Conservation (phyloP, 1,140 invertebrate species). For the Apis cerana region DNA sequence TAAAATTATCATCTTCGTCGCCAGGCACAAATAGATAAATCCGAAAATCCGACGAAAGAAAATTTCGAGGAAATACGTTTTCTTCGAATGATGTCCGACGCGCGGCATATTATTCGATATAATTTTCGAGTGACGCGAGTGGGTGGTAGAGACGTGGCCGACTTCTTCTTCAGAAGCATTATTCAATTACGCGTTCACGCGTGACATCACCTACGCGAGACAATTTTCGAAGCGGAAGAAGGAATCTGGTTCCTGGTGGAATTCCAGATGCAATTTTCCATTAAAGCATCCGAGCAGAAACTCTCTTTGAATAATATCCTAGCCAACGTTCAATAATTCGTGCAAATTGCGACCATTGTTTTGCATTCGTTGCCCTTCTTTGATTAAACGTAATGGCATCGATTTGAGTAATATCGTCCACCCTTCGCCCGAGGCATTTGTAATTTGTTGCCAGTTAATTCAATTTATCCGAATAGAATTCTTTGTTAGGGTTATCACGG, state of each 20-base stretch:
- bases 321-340: no score
- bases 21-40: no score
- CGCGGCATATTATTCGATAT: not conserved
- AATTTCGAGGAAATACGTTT: no score
- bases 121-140: no score
- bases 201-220: not conserved
- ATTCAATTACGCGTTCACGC: conserved; percentile 14
- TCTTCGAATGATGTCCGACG: no score
- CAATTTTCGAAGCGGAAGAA: not conserved
- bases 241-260: not conserved
- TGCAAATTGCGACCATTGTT: no score
- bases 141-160: no score
- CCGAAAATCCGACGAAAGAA: no score
- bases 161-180: not conserved
- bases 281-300: not conserved
- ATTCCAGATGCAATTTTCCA: not conserved
- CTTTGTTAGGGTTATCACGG: not conserved
- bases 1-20: no score
- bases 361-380: no score
- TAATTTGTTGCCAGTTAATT: not conserved
- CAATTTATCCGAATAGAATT: not conserved
- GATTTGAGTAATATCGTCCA: not conserved
- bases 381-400: no score
- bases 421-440: not conserved
- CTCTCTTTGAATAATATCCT: no score